A percentile compares a stretch with the other conserved stretches of the same genome.
phyloP scores from a whole-genome alignment of 2,797 vertebrate genomes.

The Malacoctenus gilli region DNA sequence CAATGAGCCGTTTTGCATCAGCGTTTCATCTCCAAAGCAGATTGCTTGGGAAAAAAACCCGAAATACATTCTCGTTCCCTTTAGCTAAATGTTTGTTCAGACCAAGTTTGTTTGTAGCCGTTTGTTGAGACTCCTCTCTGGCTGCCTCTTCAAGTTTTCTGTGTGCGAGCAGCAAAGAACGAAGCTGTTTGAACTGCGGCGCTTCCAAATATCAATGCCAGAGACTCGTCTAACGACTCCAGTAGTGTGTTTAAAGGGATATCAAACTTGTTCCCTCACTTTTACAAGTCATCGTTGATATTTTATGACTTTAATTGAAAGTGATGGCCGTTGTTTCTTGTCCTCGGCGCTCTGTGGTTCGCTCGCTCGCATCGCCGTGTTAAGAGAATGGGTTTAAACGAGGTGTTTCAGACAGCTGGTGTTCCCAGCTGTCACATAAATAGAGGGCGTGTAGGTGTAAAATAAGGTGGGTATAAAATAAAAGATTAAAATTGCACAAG shows the following conservation, averaged over 20 bases:
- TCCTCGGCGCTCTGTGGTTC: not conserved
- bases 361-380: not conserved
- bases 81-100: constrained; percentile 8
- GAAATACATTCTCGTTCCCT: not conserved
- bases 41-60: constrained; percentile 1
- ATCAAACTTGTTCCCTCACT: not conserved
- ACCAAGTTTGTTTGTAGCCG: constrained; percentile 2
- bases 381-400: not conserved
- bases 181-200: not conserved
- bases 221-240: not conserved
- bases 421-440: constrained; percentile 2
- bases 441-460: not conserved
- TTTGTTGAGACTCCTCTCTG: not conserved
- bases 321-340: not conserved
- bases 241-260: not conserved
- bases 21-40: not conserved
- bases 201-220: constrained; percentile 1
- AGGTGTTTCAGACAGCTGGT: not conserved
- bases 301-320: constrained; percentile 3
- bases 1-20: constrained; percentile 10
- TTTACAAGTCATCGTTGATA: not conserved
- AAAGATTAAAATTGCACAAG: not conserved
- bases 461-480: not conserved
- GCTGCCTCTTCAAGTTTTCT: not conserved
- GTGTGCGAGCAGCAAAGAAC: not conserved